Conservation (phyloP, 2,888 invertebrate species). For the Amiota minor region DNA sequence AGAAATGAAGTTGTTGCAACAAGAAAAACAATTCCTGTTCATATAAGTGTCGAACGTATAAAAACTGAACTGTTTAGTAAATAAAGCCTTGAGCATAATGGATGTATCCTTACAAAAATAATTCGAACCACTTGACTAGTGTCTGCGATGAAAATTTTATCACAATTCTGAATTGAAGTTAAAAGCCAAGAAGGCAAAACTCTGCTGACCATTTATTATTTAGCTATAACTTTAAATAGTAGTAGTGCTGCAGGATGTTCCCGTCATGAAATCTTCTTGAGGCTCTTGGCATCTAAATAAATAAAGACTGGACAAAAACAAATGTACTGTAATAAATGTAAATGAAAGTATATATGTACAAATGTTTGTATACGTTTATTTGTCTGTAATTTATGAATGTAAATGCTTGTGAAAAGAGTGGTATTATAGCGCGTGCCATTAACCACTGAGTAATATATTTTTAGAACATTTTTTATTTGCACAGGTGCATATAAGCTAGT, state of each 20-base stretch:
- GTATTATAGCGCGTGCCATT: no score
- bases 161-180: conserved; percentile 7
- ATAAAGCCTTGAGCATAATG: conserved; percentile 70
- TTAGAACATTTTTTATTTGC: no score
- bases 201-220: conserved; percentile 55
- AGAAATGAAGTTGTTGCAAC: background rate
- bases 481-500: no score
- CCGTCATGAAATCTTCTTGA: conserved; percentile 25
- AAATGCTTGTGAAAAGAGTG: no score
- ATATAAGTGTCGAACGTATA: conserved; percentile 10
- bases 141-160: conserved; percentile 41
- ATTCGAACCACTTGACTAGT: conserved; percentile 2
- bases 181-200: no score
- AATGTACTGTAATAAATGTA: no score
- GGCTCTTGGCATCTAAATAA: conserved; percentile 39
- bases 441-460: no score
- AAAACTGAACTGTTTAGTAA: conserved; percentile 60
- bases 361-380: no score
- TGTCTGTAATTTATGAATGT: no score
- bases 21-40: no score
- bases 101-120: conserved; percentile 46
- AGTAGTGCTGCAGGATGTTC: conserved; percentile 53
- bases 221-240: conserved; percentile 68
- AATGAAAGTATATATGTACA: no score
- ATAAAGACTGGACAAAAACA: conserved; percentile 58